These are phyloP conservation scores for Lophius americanus DNA, from an alignment of 2,797 vertebrate genomes.

Conservation along the genomic window DNA sequence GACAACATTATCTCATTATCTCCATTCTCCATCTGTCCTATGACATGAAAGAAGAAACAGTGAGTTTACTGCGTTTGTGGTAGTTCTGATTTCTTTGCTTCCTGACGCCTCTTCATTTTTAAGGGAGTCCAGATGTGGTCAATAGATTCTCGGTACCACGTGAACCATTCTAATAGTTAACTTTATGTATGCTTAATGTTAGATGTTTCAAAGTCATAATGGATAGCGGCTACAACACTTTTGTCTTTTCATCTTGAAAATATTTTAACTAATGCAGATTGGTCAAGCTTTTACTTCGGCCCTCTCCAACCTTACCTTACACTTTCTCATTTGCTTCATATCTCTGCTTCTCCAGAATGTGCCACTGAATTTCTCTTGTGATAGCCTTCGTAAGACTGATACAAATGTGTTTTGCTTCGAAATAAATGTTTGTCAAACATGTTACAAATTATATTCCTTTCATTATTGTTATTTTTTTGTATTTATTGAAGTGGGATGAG, in stretches of 20 bases:
- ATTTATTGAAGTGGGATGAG: neutral
- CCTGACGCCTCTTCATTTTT: constrained; percentile 26
- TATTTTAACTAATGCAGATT: constrained; percentile 2
- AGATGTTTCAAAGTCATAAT: constrained; percentile 30
- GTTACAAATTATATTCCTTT: neutral
- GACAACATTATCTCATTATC: constrained; percentile 9
- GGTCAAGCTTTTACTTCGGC: constrained; percentile 9
- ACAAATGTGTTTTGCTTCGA: constrained; percentile 1
- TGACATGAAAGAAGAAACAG: neutral
- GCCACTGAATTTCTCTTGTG: neutral
- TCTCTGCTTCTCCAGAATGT: constrained; percentile 2
- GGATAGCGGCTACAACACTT: constrained; percentile 20
- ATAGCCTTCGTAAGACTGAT: constrained; percentile 14
- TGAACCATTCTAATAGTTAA: constrained; percentile 11
- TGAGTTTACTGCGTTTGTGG: constrained; percentile 11
- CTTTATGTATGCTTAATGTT: constrained; percentile 32
- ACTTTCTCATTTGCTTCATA: constrained; percentile 14
- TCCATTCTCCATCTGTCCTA: constrained; percentile 21
- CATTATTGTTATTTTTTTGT: constrained; percentile 11
- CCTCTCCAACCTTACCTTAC: constrained; percentile 13
- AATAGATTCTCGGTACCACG: constrained; percentile 1
- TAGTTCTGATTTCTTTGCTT: constrained; percentile 18
- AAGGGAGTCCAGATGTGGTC: constrained; percentile 40
- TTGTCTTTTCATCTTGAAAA: constrained; percentile 26
- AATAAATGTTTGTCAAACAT: constrained; percentile 1